phyloP scores from a whole-genome alignment of 2,113 vertebrate species.

The Euleptes europaea region DNA sequence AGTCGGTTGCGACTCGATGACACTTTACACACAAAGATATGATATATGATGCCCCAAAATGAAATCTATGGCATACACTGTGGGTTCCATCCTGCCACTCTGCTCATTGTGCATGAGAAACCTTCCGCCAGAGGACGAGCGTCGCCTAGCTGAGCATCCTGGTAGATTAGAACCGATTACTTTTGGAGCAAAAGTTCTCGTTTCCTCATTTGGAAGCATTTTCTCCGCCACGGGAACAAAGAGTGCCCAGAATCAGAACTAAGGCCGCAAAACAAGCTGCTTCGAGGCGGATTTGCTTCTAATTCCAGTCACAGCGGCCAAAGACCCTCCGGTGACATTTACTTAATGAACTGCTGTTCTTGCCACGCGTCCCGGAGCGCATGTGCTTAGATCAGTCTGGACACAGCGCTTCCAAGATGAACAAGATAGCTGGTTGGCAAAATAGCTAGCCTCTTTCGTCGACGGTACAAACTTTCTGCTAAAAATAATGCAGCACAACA shows the following conservation, averaged over 20 bases:
- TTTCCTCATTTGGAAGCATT: not conserved
- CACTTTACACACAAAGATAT: no score
- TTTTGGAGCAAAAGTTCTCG: not conserved
- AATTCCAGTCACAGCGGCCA: constrained; percentile 34
- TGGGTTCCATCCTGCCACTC: not conserved
- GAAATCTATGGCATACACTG: not conserved
- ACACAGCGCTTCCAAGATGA: not conserved
- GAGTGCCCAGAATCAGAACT: constrained; percentile 25
- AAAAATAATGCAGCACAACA: not conserved
- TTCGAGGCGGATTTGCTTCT: constrained; percentile 29
- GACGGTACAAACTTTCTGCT: rapidly evolving
- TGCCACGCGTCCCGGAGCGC: constrained; percentile 16
- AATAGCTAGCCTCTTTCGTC: not conserved
- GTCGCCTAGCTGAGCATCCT: no score
- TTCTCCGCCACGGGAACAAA: constrained; percentile 8
- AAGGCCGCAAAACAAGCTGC: constrained; percentile 5
- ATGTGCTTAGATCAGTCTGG: not conserved
- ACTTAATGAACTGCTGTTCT: constrained; percentile 17
- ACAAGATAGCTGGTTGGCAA: not conserved
- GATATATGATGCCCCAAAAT: not conserved
- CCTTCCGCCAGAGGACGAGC: no score
- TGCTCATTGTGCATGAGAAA: no score
- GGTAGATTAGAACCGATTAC: no score
- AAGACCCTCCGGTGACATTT: not conserved
- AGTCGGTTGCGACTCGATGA: no score